Conservation (phyloP, 2,113 vertebrate species). For the Abramis brama region DNA sequence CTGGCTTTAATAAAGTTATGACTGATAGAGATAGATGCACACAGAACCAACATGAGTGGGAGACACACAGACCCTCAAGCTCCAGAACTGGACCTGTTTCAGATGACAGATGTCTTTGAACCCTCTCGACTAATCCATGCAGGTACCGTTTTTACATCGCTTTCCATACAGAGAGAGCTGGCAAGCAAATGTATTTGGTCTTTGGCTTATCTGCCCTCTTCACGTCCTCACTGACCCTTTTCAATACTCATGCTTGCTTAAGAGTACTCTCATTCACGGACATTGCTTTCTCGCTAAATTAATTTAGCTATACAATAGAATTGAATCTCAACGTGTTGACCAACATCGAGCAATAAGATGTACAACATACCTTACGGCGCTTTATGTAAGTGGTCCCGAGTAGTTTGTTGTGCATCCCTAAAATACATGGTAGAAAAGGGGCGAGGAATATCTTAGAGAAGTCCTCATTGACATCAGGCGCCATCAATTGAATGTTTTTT, state of each 20-base stretch:
- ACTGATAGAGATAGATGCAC: constrained; percentile 57
- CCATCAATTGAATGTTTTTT: constrained; percentile 58
- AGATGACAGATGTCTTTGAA: constrained; percentile 3
- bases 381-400: constrained; percentile 31
- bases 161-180: not conserved
- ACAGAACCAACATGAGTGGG: constrained; percentile 27
- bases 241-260: not conserved
- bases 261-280: not conserved
- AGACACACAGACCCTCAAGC: constrained; percentile 29
- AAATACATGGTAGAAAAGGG: not conserved
- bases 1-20: constrained; percentile 61
- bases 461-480: constrained; percentile 56
- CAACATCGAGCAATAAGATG: not conserved
- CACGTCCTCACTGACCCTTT: constrained; percentile 2
- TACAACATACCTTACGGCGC: not conserved
- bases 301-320: constrained; percentile 39
- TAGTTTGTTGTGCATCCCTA: constrained; percentile 13
- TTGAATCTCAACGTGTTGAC: constrained; percentile 16
- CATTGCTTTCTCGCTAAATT: not conserved
- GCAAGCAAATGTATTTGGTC: constrained; percentile 25
- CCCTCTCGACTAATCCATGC: not conserved
- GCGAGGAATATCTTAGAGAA: constrained; percentile 36
- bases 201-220: not conserved
- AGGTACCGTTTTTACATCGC: not conserved
- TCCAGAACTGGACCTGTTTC: constrained; percentile 13